Conservation (phyloP, 2,888 invertebrate species). For the Blastobasis lacticolella region DNA sequence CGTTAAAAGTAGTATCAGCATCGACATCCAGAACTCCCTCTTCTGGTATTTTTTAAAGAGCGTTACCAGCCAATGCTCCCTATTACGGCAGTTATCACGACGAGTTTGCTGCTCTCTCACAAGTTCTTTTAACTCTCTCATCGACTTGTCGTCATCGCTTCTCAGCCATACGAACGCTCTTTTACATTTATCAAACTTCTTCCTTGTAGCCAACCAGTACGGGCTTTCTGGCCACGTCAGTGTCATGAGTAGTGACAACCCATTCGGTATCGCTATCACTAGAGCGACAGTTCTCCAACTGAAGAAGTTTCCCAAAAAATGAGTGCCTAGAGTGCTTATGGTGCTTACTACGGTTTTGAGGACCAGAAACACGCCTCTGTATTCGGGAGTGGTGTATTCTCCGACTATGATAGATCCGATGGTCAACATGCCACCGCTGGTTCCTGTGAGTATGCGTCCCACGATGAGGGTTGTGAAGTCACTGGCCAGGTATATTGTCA, state of each 20-base stretch:
- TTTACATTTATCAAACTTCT: no score
- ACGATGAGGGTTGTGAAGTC: slow-evolving; percentile 35
- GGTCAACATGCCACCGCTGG: slow-evolving; percentile 55
- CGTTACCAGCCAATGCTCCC: no score
- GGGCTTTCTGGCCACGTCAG: no score
- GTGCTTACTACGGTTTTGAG: slow-evolving; percentile 29
- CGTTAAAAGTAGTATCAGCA: no score
- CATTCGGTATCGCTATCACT: slow-evolving; percentile 19
- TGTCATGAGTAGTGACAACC: slow-evolving; percentile 19
- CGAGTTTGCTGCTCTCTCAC: no score
- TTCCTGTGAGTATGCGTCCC: slow-evolving; percentile 39
- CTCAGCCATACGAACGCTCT: no score
- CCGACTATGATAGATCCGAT: slow-evolving; percentile 39
- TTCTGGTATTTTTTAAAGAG: no score
- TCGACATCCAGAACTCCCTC: no score
- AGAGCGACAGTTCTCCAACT: slow-evolving; percentile 31
- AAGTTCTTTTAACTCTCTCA: no score
- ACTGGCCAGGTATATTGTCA: slow-evolving; percentile 36
- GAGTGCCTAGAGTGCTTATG: slow-evolving; percentile 25
- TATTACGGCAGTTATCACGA: no score
- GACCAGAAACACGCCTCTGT: slow-evolving; percentile 37
- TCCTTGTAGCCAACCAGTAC: no score
- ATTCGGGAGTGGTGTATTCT: slow-evolving; percentile 35
- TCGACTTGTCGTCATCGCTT: no score
- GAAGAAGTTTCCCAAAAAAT: slow-evolving; percentile 25